Percentiles rank a stretch among this genome's conserved stretches.
Conservation (phyloP, 2,113 vertebrate genomes). For the Sula dactylatra region DNA sequence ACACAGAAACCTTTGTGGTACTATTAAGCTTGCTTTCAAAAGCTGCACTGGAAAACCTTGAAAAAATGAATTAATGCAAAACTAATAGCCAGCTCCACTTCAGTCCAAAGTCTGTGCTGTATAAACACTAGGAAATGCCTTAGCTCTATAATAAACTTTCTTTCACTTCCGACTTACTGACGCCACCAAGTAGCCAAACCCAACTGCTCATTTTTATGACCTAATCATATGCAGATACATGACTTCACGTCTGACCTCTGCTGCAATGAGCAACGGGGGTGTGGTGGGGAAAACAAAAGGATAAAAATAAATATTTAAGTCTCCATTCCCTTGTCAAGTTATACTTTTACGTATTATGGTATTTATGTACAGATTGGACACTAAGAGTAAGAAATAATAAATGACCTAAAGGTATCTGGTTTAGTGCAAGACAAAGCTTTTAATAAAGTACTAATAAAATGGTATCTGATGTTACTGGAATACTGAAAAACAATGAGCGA, state of each 20-base stretch:
- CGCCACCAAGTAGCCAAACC: not conserved
- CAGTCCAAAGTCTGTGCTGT: constrained; percentile 20
- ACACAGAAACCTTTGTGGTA: constrained; percentile 38
- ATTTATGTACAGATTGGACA: not conserved
- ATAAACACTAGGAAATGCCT: constrained; percentile 24
- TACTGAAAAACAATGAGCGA: not conserved
- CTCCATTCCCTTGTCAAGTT: not conserved
- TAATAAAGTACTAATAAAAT: not conserved
- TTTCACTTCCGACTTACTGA: not conserved
- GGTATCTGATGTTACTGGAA: not conserved
- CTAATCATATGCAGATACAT: not conserved
- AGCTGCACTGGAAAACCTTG: constrained; percentile 4
- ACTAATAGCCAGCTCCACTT: constrained; percentile 18
- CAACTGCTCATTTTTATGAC: not conserved
- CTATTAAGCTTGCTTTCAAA: constrained; percentile 32
- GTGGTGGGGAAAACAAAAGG: not conserved
- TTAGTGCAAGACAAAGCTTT: not conserved
- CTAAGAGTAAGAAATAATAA: not conserved
- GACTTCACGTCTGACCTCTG: not conserved
- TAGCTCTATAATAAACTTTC: not conserved
- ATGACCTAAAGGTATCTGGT: not conserved
- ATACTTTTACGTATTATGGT: not conserved
- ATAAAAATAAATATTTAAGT: not conserved
- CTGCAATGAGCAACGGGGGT: not conserved
- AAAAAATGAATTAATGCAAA: not conserved